Conservation (phyloP, 2,797 vertebrate genomes). For the Micromesistius poutassou region DNA sequence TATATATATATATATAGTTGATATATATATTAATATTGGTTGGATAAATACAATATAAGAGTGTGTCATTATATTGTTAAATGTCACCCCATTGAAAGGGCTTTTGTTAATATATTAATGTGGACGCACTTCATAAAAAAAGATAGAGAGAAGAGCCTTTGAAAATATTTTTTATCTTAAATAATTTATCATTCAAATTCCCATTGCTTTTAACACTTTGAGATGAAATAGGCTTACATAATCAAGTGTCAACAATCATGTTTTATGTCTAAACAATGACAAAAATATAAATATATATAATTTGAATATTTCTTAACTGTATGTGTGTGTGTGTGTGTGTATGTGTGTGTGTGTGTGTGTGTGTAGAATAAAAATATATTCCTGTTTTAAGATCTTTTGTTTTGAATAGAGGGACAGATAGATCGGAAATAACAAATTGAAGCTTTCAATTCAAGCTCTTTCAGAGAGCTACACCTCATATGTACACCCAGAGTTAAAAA, state of each 20-base stretch:
- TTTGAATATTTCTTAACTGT: background rate
- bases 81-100: background rate
- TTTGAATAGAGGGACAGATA: background rate
- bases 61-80: no score
- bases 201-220: slow-evolving; percentile 6
- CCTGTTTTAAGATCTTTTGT: background rate
- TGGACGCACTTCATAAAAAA: background rate
- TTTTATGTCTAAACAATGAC: background rate
- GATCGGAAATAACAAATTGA: background rate
- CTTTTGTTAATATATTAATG: background rate
- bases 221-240: background rate
- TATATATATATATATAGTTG: no score
- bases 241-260: slow-evolving; percentile 1
- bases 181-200: slow-evolving; percentile 6
- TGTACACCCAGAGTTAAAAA: background rate
- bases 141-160: background rate
- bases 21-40: no score
- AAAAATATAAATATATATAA: background rate
- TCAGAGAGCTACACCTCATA: background rate
- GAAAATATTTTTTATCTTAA: background rate
- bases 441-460: background rate
- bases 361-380: background rate
- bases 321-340: background rate
- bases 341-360: background rate
- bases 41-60: background rate